These are phyloP conservation scores for Dermochelys coriacea DNA, from an alignment of 2,797 vertebrate species.

Conservation along the genomic window DNA sequence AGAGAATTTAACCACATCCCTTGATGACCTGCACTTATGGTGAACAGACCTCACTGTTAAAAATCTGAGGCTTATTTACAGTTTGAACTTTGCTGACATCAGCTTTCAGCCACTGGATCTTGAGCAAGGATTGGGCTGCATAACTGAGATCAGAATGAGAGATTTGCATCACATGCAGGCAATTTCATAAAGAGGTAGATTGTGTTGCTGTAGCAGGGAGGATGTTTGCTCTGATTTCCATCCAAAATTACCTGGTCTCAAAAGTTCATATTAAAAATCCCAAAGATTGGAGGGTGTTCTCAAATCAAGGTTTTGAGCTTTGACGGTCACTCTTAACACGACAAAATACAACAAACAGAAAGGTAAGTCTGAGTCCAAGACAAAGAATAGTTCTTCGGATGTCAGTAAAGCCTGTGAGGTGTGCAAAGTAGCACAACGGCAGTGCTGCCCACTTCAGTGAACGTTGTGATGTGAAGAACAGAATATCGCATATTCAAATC, in stretches of 20 bases:
- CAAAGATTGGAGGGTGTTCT: neutral
- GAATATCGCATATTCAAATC: neutral
- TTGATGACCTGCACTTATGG: neutral
- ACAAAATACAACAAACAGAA: neutral
- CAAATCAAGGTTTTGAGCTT: neutral
- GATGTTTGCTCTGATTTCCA: neutral
- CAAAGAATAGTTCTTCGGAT: fast-evolving
- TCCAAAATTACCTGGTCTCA: neutral
- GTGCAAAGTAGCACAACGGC: neutral
- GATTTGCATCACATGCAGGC: neutral
- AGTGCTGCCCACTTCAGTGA: neutral
- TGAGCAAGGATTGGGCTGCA: neutral
- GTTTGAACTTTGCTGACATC: neutral
- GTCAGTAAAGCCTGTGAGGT: neutral
- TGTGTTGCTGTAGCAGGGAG: neutral
- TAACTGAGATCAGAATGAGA: neutral
- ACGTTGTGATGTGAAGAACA: neutral
- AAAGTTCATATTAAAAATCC: neutral
- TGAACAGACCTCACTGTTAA: neutral
- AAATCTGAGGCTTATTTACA: neutral
- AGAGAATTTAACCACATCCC: neutral
- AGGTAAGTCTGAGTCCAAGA: neutral
- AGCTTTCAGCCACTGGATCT: neutral
- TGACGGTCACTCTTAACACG: neutral
- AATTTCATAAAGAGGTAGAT: neutral